A percentile compares a stretch with the other conserved stretches of the same genome.
phyloP scores from a whole-genome alignment of 2,888 invertebrate genomes.

The Aspidiotus destructor region DNA sequence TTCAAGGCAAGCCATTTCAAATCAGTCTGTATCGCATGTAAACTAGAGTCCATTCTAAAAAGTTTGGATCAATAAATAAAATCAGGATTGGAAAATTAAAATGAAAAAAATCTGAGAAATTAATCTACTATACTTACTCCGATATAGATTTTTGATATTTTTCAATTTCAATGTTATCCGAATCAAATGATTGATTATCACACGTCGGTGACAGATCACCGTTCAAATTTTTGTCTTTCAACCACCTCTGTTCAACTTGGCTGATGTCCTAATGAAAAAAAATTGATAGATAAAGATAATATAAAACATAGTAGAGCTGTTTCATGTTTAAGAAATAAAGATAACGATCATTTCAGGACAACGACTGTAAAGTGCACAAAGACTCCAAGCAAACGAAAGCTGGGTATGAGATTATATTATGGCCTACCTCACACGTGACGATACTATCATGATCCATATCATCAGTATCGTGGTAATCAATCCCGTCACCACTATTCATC shows the following conservation, averaged over 20 bases:
- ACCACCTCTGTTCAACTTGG: constrained; percentile 53
- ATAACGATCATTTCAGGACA: too few relatives aligned
- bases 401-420: too few relatives aligned
- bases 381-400: too few relatives aligned
- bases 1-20: constrained; percentile 80
- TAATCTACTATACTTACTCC: constrained; percentile 52
- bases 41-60: constrained; percentile 78
- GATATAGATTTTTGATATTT: constrained; percentile 65
- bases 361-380: too few relatives aligned
- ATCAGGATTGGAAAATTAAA: constrained; percentile 29
- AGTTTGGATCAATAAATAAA: constrained; percentile 8
- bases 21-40: constrained; percentile 88
- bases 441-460: constrained; percentile 29
- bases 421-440: constrained; percentile 17
- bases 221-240: constrained; percentile 39
- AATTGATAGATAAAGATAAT: too few relatives aligned
- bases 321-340: too few relatives aligned
- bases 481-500: constrained; percentile 20
- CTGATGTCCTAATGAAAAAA: neutral
- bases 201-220: constrained; percentile 46
- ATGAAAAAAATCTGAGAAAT: constrained; percentile 5
- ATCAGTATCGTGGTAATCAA: constrained; percentile 17
- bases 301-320: too few relatives aligned
- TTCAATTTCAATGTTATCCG: constrained; percentile 72
- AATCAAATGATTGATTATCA: constrained; percentile 60